These are phyloP conservation scores for Rugalucina vietnamica DNA, from an alignment of 2,888 invertebrate genomes.

Conservation along the genomic window DNA sequence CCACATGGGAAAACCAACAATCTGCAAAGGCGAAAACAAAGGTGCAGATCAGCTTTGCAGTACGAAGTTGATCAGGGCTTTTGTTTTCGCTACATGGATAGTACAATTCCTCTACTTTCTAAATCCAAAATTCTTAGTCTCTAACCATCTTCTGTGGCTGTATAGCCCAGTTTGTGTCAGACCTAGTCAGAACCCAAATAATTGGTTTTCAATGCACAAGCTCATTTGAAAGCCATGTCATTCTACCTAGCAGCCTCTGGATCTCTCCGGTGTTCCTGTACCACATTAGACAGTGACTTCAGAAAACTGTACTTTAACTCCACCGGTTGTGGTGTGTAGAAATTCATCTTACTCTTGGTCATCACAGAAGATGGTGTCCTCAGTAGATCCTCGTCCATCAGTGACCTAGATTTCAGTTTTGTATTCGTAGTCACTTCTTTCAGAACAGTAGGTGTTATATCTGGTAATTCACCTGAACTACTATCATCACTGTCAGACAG, in stretches of 20 bases:
- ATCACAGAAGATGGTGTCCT: background rate
- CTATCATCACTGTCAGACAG: constrained; percentile 22
- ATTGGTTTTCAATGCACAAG: too few relatives aligned
- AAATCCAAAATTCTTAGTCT: too few relatives aligned
- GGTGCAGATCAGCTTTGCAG: too few relatives aligned
- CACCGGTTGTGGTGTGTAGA: constrained; percentile 12
- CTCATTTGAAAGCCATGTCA: background rate
- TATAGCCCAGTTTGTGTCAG: too few relatives aligned
- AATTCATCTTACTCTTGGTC: background rate
- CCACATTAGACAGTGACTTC: constrained; percentile 65
- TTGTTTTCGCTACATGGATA: too few relatives aligned
- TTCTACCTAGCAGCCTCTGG: constrained; percentile 71
- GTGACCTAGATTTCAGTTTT: background rate
- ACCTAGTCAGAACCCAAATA: too few relatives aligned
- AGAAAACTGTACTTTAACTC: constrained; percentile 64
- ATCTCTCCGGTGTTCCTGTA: constrained; percentile 63
- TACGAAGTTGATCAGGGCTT: too few relatives aligned
- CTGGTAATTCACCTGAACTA: background rate
- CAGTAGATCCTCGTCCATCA: background rate
- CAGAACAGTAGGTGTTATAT: background rate
- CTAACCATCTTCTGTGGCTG: too few relatives aligned
- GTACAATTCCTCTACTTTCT: too few relatives aligned
- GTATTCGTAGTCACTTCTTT: background rate
- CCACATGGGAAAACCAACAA: too few relatives aligned
- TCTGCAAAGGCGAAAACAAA: too few relatives aligned